phyloP scores from a whole-genome alignment of 30 jellyfish, hydroid and myxozoan genomes.

The Sanderia malayensis region DNA sequence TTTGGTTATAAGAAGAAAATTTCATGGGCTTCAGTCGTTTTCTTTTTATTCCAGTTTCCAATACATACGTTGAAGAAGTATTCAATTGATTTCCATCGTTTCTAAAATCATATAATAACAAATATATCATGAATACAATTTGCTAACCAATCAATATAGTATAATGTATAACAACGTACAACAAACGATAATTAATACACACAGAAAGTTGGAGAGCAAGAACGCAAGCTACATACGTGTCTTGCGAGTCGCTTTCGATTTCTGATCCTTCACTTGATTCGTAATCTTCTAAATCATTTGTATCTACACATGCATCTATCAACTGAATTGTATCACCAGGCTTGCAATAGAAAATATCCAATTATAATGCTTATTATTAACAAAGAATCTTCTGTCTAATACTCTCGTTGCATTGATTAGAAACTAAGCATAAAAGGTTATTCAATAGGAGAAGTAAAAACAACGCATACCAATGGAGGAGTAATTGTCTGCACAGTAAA shows the following conservation, averaged over 20 bases:
- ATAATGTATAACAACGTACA: too few species aligned
- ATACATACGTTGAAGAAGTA: background rate
- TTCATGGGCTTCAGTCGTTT: slow-evolving; percentile 28
- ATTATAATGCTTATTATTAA: too few species aligned
- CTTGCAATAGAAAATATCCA: slow-evolving; percentile 15
- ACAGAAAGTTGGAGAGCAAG: too few species aligned
- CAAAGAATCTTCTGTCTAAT: too few species aligned
- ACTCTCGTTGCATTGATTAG: too few species aligned
- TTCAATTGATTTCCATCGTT: background rate
- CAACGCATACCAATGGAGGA: slow-evolving; percentile 79
- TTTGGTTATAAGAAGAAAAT: slow-evolving; percentile 1
- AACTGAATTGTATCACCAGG: slow-evolving; percentile 81
- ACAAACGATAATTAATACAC: too few species aligned
- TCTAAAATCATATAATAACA: too few species aligned
- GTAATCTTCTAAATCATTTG: slow-evolving; percentile 68
- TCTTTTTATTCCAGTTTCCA: slow-evolving; percentile 38
- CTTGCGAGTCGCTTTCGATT: slow-evolving; percentile 79
- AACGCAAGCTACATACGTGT: slow-evolving; percentile 43
- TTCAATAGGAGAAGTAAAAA: background rate
- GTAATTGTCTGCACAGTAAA: slow-evolving; percentile 79
- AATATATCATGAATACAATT: too few species aligned
- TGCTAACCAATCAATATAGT: too few species aligned
- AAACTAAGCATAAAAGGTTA: too few species aligned
- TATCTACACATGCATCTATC: slow-evolving; percentile 73
- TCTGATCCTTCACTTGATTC: slow-evolving; percentile 97